phyloP scores from a whole-genome alignment of 23 tunicate genomes.

The Diplosoma virens region DNA sequence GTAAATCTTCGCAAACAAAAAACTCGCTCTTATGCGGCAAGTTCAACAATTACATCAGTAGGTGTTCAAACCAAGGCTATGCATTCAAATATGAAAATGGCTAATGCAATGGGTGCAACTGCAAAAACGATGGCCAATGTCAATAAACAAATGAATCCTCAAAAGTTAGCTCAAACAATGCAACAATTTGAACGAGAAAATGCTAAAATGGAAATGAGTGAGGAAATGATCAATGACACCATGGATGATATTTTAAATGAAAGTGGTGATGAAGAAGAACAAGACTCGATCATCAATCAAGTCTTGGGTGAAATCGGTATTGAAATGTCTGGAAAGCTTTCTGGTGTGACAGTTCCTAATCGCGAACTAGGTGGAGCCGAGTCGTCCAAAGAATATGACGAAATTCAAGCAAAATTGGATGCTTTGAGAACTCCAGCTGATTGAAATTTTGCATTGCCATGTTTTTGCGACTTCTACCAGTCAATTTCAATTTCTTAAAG shows the following conservation, averaged over 20 bases:
- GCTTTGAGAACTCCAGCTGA: conserved; percentile 47
- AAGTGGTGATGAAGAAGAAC: conserved; percentile 96
- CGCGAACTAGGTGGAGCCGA: conserved; percentile 16
- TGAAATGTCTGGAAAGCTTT: conserved; percentile 68
- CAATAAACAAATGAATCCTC: conserved; percentile 92
- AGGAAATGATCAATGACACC: conserved; percentile 97
- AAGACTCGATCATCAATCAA: conserved; percentile 89
- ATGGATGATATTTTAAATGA: conserved; percentile 75
- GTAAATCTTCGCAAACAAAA: conserved; percentile 87
- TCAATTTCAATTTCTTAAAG: too few relatives aligned
- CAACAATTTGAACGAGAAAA: conserved; percentile 86
- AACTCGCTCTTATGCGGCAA: conserved; percentile 72
- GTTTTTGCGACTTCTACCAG: too few relatives aligned
- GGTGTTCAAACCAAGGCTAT: conserved; percentile 89
- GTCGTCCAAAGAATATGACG: conserved; percentile 44
- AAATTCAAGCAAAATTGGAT: conserved; percentile 70
- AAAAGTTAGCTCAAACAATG: conserved; percentile 86
- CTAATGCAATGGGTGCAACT: conserved; percentile 94
- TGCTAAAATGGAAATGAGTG: conserved; percentile 93
- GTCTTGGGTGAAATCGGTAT: conserved; percentile 96
- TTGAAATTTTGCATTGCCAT: too few relatives aligned
- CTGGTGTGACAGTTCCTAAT: conserved; percentile 54
- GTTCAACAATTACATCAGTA: conserved; percentile 76
- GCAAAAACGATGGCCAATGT: conserved; percentile 93
- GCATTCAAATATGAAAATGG: conserved; percentile 98